phyloP scores from a whole-genome alignment of 2,797 vertebrate species.

The Prionace glauca region DNA sequence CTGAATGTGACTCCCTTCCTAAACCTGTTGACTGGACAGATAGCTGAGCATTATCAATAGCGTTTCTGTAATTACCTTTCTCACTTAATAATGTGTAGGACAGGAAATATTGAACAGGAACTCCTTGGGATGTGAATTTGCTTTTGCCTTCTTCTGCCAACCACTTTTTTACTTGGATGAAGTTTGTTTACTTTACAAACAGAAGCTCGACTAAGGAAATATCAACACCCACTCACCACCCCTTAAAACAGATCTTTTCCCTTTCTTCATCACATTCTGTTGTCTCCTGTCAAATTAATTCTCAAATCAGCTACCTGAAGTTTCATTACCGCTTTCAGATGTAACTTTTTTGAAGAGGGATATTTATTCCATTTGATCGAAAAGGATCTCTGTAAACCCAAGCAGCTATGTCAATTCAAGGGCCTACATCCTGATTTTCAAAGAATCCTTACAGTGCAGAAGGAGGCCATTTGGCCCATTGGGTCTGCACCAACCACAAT shows the following conservation, averaged over 20 bases:
- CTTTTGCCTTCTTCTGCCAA: background rate
- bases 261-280: background rate
- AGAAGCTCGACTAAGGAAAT: background rate
- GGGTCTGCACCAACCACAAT: no score
- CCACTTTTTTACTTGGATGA: background rate
- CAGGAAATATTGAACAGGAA: background rate
- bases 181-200: background rate
- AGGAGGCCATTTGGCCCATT: no score
- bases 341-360: background rate
- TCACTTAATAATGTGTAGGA: background rate
- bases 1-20: background rate
- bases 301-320: background rate
- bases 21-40: background rate
- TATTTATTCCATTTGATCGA: background rate
- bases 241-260: background rate
- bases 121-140: no score
- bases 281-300: background rate
- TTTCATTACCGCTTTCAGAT: background rate
- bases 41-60: background rate
- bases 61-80: background rate
- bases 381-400: background rate
- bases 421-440: background rate
- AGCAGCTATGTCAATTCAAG: background rate
- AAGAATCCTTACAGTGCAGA: background rate
- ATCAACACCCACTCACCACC: no score